phyloP scores from a whole-genome alignment of 2,113 vertebrate genomes.

The Corapipo altera region DNA sequence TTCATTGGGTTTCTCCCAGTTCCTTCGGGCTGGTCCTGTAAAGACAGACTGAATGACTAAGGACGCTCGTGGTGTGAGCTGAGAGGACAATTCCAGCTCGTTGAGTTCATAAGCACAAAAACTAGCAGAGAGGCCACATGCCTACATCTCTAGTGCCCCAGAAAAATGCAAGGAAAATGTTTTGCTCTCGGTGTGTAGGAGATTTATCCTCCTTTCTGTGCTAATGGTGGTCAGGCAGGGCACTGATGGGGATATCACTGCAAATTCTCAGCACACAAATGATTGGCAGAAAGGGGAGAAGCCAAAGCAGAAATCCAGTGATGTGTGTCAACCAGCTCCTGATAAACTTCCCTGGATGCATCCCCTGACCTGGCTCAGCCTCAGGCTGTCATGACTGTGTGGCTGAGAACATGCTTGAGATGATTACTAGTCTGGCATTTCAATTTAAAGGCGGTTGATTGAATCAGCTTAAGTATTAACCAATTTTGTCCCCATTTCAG shows the following conservation, averaged over 20 bases:
- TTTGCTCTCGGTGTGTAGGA: not conserved
- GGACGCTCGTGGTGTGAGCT: not conserved
- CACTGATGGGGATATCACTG: not conserved
- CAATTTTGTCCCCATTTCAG: conserved; percentile 36
- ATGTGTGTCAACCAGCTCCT: not conserved
- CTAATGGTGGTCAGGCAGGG: not conserved
- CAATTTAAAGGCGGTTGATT: not conserved
- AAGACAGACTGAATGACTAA: not conserved
- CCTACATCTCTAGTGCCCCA: not conserved
- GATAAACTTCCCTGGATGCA: not conserved
- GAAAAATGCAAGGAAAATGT: not conserved
- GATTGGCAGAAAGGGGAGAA: not conserved
- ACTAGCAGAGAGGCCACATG: not conserved
- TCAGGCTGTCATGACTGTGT: not conserved
- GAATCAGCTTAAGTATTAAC: conserved; percentile 32
- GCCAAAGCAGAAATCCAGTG: not conserved
- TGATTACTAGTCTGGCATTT: conserved; percentile 13
- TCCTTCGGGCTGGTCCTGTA: not conserved
- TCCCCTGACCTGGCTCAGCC: not conserved
- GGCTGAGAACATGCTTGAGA: conserved; percentile 15
- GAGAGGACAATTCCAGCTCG: not conserved
- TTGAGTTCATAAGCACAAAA: not conserved
- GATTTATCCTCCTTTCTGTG: not conserved
- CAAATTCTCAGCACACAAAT: not conserved
- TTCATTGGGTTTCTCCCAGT: not conserved